Evolutionary conservation across 2,888 invertebrate species (phyloP).

Genomic region (Drosophila melanosoma): DNA sequence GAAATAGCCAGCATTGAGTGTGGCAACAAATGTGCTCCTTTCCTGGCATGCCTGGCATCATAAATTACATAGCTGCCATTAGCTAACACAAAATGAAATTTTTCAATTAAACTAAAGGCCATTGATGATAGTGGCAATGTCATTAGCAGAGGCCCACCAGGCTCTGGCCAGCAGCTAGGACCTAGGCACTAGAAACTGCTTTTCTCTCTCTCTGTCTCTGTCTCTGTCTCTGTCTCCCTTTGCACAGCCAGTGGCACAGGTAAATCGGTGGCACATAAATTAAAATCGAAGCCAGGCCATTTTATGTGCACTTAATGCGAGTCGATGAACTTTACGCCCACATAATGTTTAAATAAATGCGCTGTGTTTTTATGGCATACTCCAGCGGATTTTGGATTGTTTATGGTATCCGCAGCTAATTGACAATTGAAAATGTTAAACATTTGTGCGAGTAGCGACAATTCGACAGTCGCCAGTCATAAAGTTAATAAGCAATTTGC

Average conservation of each 20-base stretch:
- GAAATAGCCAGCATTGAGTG: background rate
- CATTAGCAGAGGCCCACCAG: conserved; percentile 63
- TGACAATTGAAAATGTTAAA: conserved; percentile 71
- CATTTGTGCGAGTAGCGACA: conserved; percentile 37
- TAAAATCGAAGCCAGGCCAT: conserved; percentile 63
- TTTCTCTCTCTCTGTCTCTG: background rate
- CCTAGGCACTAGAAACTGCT: background rate
- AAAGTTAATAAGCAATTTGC: conserved; percentile 82
- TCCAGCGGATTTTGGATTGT: conserved; percentile 19
- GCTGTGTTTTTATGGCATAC: conserved; percentile 26
- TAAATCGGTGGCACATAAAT: conserved; percentile 61
- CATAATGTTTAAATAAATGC: conserved; percentile 41
- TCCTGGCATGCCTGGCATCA: conserved; percentile 40
- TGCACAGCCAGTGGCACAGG: conserved; percentile 15
- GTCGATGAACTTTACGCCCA: conserved; percentile 20
- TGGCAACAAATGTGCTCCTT: conserved; percentile 1
- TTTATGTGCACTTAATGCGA: conserved; percentile 62
- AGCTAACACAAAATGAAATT: conserved; percentile 70
- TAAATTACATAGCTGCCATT: conserved; percentile 71
- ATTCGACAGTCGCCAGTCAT: conserved; percentile 56
- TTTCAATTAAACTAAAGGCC: conserved; percentile 77
- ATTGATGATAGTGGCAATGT: conserved; percentile 61
- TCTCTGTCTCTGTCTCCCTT: background rate
- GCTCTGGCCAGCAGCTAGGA: background rate
- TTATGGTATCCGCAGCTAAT: conserved; percentile 54